These are phyloP conservation scores for Drosophila nr. perissopoda DNA, from an alignment of 2,888 invertebrate species.

Conservation along the genomic window DNA sequence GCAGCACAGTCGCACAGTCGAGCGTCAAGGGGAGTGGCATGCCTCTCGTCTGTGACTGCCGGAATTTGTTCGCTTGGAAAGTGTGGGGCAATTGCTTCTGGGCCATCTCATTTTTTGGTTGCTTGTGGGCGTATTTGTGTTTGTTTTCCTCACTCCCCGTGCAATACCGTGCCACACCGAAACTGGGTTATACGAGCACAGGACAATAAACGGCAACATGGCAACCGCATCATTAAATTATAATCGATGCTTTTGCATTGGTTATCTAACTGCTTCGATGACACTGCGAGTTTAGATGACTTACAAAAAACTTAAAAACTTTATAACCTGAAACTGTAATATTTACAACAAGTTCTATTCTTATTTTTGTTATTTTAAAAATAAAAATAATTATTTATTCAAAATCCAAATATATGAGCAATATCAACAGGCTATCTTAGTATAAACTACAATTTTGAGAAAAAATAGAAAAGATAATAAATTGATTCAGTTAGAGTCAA, in stretches of 20 bases:
- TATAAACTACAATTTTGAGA: not conserved
- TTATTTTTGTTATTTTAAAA: not conserved
- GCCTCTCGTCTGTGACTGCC: conserved; percentile 16
- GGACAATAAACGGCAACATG: conserved; percentile 25
- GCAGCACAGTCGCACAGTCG: conserved; percentile 9
- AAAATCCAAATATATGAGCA: not conserved
- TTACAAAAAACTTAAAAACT: not conserved
- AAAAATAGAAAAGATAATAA: not conserved
- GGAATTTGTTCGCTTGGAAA: conserved; percentile 48
- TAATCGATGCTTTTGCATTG: conserved; percentile 16
- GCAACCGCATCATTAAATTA: conserved; percentile 35
- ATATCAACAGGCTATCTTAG: not conserved
- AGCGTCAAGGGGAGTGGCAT: not conserved
- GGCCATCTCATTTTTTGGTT: conserved; percentile 32
- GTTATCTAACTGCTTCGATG: not conserved
- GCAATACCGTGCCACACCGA: conserved; percentile 40
- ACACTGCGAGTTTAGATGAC: not conserved
- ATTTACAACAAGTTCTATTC: too few relatives aligned
- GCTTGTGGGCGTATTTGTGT: conserved; percentile 13
- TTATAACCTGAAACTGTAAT: not conserved
- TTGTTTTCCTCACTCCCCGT: conserved; percentile 24
- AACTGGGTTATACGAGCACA: conserved; percentile 36
- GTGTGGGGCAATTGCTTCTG: conserved; percentile 74
- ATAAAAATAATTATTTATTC: not conserved
- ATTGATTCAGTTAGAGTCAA: not conserved